Base-by-base conservation (phyloP, 2,888 invertebrate species). In the Drosophila recens region DNA sequence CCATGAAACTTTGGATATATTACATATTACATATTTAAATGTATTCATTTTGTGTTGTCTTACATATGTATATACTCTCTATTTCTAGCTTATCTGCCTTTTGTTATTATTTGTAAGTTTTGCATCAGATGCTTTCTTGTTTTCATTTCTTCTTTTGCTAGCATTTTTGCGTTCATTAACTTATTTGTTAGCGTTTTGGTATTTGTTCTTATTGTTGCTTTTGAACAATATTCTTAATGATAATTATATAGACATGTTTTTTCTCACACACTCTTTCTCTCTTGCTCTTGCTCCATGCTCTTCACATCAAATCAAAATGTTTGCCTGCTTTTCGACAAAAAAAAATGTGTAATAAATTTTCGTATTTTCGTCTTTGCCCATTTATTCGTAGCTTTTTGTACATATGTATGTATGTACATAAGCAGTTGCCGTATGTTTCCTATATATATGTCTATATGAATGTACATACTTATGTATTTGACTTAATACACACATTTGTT, bases 321-420 rank as follows among this genome's bases (percentile, higher is more conserved):
- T 68, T 74, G 70, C 61, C 75, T 67, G 52, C 54, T 70, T 83
- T 75, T 69, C 51, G 57, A 57, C 70, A 70, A 72, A 61, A 67
- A 23, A 20, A 67, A 83, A 87, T 79, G 43, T 83, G 89, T 86
- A 83, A 88, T 86, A 88, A 84, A 76, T 89, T 52, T 71, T 72
- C 57, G 62, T 72, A 49, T 71, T 63, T 61, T 71, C 45, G 61
- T 45, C 56, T 72, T 33, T 78, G 45, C 27, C 56, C 70, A 69
- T 69, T 56, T 58, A 72, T 88, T 72, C 81, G 67, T 72, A 63
- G 38, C 43, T 66, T 69, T 69, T 57, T 54, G 56, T 78, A 73
- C 49, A 75, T 75, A 75, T 34, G 78, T 75, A 75, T 34, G 52
- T 78, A 53, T 49, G 56, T 78, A 72, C 49, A 75, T 75, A 75